phyloP scores from a whole-genome alignment of 2,113 vertebrate genomes.

The Podarcis raffonei region DNA sequence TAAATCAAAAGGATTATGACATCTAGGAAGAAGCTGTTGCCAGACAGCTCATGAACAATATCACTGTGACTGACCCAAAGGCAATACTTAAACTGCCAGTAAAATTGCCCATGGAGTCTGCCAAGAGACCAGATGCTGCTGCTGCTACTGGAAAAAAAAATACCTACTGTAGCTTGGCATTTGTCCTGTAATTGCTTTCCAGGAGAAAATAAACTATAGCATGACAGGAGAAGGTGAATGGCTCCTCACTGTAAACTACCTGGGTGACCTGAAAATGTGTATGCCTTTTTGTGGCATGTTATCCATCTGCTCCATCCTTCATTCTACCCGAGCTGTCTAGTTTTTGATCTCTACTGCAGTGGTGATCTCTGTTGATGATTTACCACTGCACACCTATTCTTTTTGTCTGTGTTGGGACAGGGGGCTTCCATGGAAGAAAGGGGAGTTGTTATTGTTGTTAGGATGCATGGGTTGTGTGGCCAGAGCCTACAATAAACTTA shows the following conservation, averaged over 20 bases:
- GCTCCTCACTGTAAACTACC: conserved; percentile 38
- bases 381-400: neutral
- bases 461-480: neutral
- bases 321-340: neutral
- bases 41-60: conserved; percentile 56
- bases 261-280: conserved; percentile 45
- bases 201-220: conserved; percentile 72
- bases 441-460: too few species aligned
- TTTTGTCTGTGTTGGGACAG: neutral
- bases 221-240: conserved; percentile 60
- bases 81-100: conserved; percentile 67
- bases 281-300: neutral
- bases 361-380: neutral
- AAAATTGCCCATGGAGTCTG: conserved; percentile 74
- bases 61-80: conserved; percentile 70
- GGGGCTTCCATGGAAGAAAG: neutral
- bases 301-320: neutral
- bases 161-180: conserved; percentile 73
- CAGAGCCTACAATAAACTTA: neutral
- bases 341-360: conserved; percentile 1
- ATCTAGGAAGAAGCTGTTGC: conserved; percentile 54
- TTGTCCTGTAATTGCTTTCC: conserved; percentile 77
- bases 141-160: neutral
- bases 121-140: conserved; percentile 66
- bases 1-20: conserved; percentile 54